phyloP scores from a whole-genome alignment of 2,797 vertebrate genomes.

The Sarcophilus harrisii region DNA sequence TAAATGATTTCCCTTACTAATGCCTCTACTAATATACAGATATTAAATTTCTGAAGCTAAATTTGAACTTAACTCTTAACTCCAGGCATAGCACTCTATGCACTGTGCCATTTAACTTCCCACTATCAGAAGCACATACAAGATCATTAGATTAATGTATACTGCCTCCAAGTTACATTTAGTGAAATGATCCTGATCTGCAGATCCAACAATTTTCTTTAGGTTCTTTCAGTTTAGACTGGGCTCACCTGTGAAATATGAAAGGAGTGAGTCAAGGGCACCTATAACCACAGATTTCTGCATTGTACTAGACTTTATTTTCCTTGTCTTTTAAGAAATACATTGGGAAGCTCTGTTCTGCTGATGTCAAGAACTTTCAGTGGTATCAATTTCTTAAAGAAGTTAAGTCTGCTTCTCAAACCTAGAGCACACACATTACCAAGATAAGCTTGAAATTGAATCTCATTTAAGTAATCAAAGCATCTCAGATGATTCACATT shows the following conservation, averaged over 20 bases:
- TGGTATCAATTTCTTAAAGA: constrained; percentile 32
- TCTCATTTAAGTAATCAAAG: constrained; percentile 74
- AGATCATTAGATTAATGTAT: constrained; percentile 18
- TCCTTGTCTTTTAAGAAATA: constrained; percentile 17
- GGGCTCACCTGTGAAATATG: constrained; percentile 7
- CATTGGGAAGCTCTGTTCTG: neutral
- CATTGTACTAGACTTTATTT: neutral
- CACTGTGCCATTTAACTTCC: neutral
- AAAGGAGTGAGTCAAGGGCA: neutral
- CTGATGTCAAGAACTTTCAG: constrained; percentile 14
- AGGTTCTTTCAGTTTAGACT: constrained; percentile 29
- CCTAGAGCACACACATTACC: constrained; percentile 55
- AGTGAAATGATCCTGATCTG: neutral
- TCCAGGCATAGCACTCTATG: neutral
- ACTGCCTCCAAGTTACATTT: constrained; percentile 40
- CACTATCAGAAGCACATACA: neutral
- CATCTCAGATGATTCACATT: constrained; percentile 73
- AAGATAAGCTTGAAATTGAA: constrained; percentile 68
- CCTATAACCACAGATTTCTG: neutral
- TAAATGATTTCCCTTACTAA: neutral
- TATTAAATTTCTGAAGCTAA: neutral
- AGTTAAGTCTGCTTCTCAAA: constrained; percentile 11
- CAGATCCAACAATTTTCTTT: neutral
- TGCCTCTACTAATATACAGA: neutral
- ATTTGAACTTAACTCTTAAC: neutral